A percentile compares a stretch with the other conserved stretches of the same genome.
Conservation (phyloP, 2,888 invertebrate species). For the Pyrgus malvae region DNA sequence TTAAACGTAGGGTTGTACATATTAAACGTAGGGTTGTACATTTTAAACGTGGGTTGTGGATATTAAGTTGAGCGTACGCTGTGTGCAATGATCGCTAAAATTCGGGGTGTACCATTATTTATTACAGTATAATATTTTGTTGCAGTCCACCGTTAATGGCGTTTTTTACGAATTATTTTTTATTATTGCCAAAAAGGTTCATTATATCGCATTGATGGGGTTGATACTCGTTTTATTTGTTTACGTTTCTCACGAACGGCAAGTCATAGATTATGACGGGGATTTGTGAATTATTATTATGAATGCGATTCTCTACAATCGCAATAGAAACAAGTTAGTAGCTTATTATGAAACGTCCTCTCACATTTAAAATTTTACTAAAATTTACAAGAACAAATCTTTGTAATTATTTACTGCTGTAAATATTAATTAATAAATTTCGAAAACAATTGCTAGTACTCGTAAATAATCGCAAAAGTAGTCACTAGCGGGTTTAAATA, state of each 20-base stretch:
- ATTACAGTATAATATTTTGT: slow-evolving; percentile 78
- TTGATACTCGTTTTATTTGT: slow-evolving; percentile 69
- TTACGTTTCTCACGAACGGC: slow-evolving; percentile 72
- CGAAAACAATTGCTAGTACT: too few relatives aligned
- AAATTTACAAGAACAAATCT: too few relatives aligned
- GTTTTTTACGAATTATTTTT: slow-evolving; percentile 73
- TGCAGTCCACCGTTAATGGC: slow-evolving; percentile 72
- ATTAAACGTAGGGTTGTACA: slow-evolving; percentile 74
- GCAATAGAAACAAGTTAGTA: too few relatives aligned
- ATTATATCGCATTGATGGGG: slow-evolving; percentile 73
- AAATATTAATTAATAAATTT: too few relatives aligned
- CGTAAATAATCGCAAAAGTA: too few relatives aligned
- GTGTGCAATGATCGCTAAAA: slow-evolving; percentile 65
- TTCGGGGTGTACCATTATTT: slow-evolving; percentile 80
- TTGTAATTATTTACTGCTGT: too few relatives aligned
- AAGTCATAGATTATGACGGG: slow-evolving; percentile 39
- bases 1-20: slow-evolving; percentile 75
- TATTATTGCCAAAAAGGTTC: slow-evolving; percentile 70
- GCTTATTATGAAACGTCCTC: too few relatives aligned
- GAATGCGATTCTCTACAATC: not conserved
- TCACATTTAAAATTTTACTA: too few relatives aligned
- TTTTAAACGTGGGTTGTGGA: slow-evolving; percentile 75
- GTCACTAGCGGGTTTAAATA: too few relatives aligned
- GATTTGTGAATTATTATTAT: slow-evolving; percentile 14
- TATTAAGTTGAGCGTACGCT: slow-evolving; percentile 66